Evolutionary conservation across 1,140 invertebrate genomes (phyloP).

Genomic region (Monochamus saltuarius): DNA sequence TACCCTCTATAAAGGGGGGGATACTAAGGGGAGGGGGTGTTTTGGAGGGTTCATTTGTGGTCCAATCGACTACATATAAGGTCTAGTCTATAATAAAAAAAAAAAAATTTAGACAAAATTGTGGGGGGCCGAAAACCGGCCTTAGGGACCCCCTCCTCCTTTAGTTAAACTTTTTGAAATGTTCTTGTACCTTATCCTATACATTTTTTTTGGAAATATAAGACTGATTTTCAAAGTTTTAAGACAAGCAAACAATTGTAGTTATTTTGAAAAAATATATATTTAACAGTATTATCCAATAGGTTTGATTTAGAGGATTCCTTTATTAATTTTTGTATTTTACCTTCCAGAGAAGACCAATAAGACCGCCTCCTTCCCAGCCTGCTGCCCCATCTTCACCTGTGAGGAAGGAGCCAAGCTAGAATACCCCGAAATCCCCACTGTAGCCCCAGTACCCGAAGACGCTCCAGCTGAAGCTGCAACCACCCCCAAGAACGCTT

Average conservation of each 20-base stretch:
- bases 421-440: constrained; percentile 80
- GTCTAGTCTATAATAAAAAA: too few species aligned
- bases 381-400: constrained; percentile 80
- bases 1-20: too few species aligned
- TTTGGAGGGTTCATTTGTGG: too few species aligned
- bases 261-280: not conserved
- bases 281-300: not conserved
- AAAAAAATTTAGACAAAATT: too few species aligned
- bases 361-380: constrained; percentile 82
- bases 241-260: not conserved
- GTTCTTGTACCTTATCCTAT: not conserved
- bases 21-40: too few species aligned
- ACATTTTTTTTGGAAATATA: not conserved
- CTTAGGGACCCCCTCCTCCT: too few species aligned
- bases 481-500: constrained; percentile 44
- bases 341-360: constrained; percentile 73
- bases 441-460: constrained; percentile 57
- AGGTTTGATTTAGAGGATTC: too few species aligned
- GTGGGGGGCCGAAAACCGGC: too few species aligned
- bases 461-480: constrained; percentile 29
- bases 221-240: not conserved
- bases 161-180: too few species aligned
- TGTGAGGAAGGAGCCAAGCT: constrained; percentile 81
- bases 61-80: too few species aligned
- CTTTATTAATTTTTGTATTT: constrained; percentile 12